phyloP scores from a whole-genome alignment of 2,797 vertebrate species.

The Clamator glandarius region DNA sequence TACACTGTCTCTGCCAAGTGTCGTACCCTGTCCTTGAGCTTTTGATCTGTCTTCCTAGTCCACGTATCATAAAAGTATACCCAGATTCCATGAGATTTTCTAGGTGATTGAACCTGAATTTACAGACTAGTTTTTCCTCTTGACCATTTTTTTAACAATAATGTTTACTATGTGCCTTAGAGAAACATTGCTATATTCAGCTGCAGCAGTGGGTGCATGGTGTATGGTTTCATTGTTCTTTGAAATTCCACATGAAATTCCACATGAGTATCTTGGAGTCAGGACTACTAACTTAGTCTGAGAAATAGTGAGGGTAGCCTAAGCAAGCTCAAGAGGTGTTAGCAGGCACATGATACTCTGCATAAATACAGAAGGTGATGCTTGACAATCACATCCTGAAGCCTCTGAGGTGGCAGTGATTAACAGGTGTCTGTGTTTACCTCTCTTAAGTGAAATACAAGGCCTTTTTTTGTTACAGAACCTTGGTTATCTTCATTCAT shows the following conservation, averaged over 20 bases:
- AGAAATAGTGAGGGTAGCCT: background rate
- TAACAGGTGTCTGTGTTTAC: background rate
- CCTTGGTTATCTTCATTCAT: background rate
- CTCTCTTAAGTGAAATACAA: background rate
- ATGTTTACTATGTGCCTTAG: background rate
- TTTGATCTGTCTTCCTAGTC: background rate
- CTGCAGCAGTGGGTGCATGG: background rate
- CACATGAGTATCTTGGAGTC: background rate
- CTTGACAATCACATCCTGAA: background rate
- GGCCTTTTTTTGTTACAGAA: background rate
- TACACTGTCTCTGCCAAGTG: background rate
- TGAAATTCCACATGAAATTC: background rate
- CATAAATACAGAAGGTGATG: background rate
- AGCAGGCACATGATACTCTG: accelerated
- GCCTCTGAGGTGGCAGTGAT: background rate
- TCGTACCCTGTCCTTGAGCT: background rate
- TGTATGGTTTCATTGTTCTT: background rate
- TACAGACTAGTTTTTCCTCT: background rate
- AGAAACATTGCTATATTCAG: background rate
- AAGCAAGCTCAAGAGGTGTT: background rate
- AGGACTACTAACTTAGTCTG: background rate
- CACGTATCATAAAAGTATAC: background rate
- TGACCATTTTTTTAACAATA: background rate
- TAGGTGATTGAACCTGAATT: background rate
- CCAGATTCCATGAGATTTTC: background rate